Evolutionary conservation across 2,888 invertebrate species (phyloP), one percentile per base, ranked within the genome.

Genomic region (Chymomyza fuscimana): DNA sequence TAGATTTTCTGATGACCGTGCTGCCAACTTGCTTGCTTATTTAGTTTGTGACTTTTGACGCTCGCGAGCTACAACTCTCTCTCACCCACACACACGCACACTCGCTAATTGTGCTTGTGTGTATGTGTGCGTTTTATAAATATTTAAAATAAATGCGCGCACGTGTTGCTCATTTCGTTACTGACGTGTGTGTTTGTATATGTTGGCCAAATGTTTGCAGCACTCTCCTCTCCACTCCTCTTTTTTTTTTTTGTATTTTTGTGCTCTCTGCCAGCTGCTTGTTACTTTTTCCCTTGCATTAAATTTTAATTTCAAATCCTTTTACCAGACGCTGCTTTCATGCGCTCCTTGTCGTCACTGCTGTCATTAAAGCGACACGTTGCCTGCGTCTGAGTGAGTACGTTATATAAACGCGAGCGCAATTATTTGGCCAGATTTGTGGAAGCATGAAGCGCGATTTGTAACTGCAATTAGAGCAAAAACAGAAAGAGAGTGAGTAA

Each of bases 151-250:
- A 69, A 77, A 77, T 46, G 58, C 73, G 77, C 77, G 83, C 87
- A 87, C 86, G 87, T 85, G 85, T 80, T 85, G 86, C 82, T 81
- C 77, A 87, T 81, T 80, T 74, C 62, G 60, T 29, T 65, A 46
- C 36, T 0, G 19, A 12, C 29, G 52, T n/a, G n/a, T 22, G 63
- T 32, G 63, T 25, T 16, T 16, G 50, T 32, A n/a, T 61, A 36
- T 16, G 61, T 54, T 16, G 61, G 19, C 61, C 36, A 29, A 54
- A 54, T 54, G 25, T 50, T 50, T 63, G 63, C 63, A 19, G 40
- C 6, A 4, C 32, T 7, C 4, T 32, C 7, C 32, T 32, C 9
- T 32, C 32, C 32, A 32, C 32, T 32, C 1, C 7, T 0, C 9
- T 19, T 5, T 1, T 22, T 7, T 60, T 15, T 60, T 60, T 25